Conservation (phyloP, 2,797 vertebrate genomes). For the Platyrinchus mystaceus region DNA sequence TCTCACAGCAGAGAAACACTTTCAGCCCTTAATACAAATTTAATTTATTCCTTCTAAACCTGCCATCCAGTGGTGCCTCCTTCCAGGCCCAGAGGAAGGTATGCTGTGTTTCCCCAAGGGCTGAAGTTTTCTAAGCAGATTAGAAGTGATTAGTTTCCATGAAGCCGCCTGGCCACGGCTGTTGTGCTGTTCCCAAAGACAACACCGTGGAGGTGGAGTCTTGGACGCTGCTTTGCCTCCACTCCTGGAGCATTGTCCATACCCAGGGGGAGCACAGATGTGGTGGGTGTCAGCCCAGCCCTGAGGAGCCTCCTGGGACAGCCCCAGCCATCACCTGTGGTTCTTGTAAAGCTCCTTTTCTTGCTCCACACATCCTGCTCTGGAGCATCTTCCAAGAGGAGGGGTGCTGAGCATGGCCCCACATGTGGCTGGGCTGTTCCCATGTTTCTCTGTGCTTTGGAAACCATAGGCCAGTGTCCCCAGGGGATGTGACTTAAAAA, state of each 20-base stretch:
- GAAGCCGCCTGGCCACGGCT: background rate
- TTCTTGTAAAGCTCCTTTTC: background rate
- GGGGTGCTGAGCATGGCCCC: background rate
- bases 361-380: fast-evolving
- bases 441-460: background rate
- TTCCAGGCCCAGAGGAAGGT: background rate
- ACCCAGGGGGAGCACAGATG: background rate
- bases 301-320: background rate
- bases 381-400: fast-evolving
- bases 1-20: background rate
- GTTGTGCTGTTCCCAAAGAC: background rate
- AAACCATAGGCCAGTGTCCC: background rate
- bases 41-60: background rate
- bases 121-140: background rate
- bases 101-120: background rate
- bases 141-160: background rate
- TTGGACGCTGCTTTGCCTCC: fast-evolving
- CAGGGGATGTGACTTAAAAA: background rate
- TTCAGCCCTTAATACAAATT: background rate
- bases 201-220: fast-evolving
- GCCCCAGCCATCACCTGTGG: background rate
- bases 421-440: background rate
- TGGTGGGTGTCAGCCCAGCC: background rate
- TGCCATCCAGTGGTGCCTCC: background rate
- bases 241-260: fast-evolving